Percentiles rank a stretch among this genome's conserved stretches.
Conservation (phyloP, 2,797 vertebrate genomes). For the Decapterus maruadsi region DNA sequence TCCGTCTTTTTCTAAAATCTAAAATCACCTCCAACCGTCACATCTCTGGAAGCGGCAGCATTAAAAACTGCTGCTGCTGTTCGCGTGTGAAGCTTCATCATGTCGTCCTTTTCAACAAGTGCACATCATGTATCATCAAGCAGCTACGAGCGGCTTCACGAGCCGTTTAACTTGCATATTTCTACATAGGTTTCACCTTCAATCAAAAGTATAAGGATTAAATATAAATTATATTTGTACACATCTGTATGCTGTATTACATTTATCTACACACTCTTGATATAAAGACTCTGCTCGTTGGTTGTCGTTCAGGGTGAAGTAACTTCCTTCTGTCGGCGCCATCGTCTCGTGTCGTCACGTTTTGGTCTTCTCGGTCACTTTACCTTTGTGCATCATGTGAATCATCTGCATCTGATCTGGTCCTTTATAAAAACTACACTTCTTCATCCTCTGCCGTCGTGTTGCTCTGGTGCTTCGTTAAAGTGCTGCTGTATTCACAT, state of each 20-base stretch:
- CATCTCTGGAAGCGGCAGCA: background rate
- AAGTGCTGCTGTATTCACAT: slow-evolving; percentile 36
- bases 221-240: slow-evolving; percentile 56
- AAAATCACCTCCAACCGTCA: background rate
- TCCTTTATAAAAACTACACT: slow-evolving; percentile 2
- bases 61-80: background rate
- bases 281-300: slow-evolving; percentile 17
- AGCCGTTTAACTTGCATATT: slow-evolving; percentile 58
- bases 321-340: too few relatives aligned
- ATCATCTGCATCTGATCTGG: background rate
- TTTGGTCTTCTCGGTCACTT: background rate
- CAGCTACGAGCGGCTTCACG: slow-evolving; percentile 34
- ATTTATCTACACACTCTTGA: slow-evolving; percentile 45
- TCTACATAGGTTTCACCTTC: slow-evolving; percentile 40
- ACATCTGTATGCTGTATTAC: slow-evolving; percentile 34
- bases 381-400: background rate
- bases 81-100: background rate
- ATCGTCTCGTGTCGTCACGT: background rate
- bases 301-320: background rate
- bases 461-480: slow-evolving; percentile 24
- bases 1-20: slow-evolving; percentile 4
- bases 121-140: slow-evolving; percentile 19
- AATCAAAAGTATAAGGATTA: slow-evolving; percentile 31
- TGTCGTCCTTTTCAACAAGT: background rate
- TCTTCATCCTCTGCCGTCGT: background rate